Percentiles rank a stretch among this genome's conserved stretches.
Conservation (phyloP, 2,888 invertebrate species). For the Tromatobia lineatoria region DNA sequence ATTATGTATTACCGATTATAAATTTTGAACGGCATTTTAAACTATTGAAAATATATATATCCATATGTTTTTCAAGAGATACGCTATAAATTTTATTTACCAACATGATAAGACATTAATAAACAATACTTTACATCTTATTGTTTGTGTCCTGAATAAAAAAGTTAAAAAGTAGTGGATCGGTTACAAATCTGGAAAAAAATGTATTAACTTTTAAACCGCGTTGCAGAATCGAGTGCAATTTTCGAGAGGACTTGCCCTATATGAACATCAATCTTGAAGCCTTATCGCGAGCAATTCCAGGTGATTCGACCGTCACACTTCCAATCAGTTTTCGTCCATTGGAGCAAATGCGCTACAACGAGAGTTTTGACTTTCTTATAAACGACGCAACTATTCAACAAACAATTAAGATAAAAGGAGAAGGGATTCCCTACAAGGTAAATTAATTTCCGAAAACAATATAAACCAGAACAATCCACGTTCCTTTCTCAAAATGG, state of each 20-base stretch:
- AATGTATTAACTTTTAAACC: not conserved
- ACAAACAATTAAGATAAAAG: slow-evolving; percentile 86
- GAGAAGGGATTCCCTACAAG: slow-evolving; percentile 86
- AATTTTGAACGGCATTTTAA: too few species aligned
- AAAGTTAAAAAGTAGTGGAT: too few species aligned
- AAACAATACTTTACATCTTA: not conserved
- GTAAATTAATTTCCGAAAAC: slow-evolving; percentile 60
- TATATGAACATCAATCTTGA: slow-evolving; percentile 86
- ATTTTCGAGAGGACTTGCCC: slow-evolving; percentile 84
- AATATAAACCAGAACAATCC: too few species aligned
- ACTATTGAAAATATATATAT: too few species aligned
- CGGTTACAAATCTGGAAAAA: not conserved
- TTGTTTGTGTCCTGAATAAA: too few species aligned
- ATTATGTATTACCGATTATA: too few species aligned
- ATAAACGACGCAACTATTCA: slow-evolving; percentile 86
- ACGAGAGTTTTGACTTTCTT: slow-evolving; percentile 86
- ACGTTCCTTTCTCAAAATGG: too few species aligned
- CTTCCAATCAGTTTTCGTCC: slow-evolving; percentile 88
- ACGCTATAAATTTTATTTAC: too few species aligned
- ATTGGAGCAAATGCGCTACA: slow-evolving; percentile 86
- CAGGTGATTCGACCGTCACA: slow-evolving; percentile 84
- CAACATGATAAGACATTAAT: too few species aligned
- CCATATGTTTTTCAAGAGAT: too few species aligned
- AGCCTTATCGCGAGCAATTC: slow-evolving; percentile 82
- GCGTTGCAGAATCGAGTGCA: slow-evolving; percentile 86